phyloP scores from a whole-genome alignment of 2,113 vertebrate species.

The Ciconia boyciana region DNA sequence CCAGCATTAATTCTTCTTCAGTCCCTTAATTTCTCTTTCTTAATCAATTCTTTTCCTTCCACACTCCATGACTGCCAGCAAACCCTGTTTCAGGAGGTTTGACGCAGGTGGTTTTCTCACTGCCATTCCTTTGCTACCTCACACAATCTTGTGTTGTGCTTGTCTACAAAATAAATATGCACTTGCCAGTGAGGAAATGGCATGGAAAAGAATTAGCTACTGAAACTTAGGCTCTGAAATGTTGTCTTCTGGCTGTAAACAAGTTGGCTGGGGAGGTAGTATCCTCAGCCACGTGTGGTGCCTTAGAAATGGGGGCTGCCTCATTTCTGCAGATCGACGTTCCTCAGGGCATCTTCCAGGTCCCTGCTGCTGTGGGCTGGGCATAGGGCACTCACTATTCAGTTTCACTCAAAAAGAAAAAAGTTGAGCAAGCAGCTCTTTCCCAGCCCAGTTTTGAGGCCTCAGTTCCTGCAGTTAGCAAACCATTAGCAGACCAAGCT shows the following conservation, averaged over 20 bases:
- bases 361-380: neutral
- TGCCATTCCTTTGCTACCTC: neutral
- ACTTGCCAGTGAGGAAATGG: neutral
- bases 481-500: neutral
- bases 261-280: neutral
- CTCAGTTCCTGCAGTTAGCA: neutral
- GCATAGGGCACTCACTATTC: fast-evolving
- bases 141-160: neutral
- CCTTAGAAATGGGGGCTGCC: neutral
- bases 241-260: neutral
- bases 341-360: neutral
- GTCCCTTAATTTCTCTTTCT: neutral
- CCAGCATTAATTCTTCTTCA: neutral
- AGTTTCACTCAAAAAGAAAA: neutral
- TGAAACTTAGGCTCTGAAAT: neutral
- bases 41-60: neutral
- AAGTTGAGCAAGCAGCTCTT: neutral
- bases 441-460: neutral
- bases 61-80: neutral
- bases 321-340: neutral
- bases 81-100: neutral
- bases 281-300: neutral
- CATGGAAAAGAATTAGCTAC: neutral
- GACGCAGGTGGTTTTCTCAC: neutral
- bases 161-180: neutral